Percentiles rank a stretch among this genome's conserved stretches.
Evolutionary conservation across 2,797 vertebrate species (phyloP).

Genomic region (Podargus strigoides): DNA sequence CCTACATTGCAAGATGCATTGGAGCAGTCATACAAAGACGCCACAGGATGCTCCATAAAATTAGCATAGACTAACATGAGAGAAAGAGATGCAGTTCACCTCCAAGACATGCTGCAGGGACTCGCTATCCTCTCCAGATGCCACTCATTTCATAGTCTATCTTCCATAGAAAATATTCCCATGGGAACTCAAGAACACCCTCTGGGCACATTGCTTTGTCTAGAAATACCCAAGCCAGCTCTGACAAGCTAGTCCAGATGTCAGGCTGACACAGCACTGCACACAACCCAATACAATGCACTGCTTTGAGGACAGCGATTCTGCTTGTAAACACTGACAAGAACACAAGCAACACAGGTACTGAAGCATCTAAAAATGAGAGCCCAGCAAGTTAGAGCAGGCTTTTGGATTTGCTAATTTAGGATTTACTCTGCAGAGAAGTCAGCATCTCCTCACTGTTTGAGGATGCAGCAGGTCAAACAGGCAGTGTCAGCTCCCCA

Average conservation of each 20-base stretch:
- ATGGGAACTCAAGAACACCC: constrained; percentile 7
- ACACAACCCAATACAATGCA: background rate
- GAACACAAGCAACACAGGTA: background rate
- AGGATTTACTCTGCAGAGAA: background rate
- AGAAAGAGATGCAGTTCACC: background rate
- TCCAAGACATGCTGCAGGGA: background rate
- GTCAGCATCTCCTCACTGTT: background rate
- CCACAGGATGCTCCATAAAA: background rate
- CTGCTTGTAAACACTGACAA: background rate
- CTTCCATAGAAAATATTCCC: background rate
- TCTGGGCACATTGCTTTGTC: constrained; percentile 1
- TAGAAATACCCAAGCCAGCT: constrained; percentile 37
- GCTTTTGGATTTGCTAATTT: background rate
- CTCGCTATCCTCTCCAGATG: background rate
- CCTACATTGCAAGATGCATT: background rate
- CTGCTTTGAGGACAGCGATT: background rate
- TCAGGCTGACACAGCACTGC: background rate
- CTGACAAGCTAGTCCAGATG: constrained; percentile 42
- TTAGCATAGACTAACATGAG: background rate
- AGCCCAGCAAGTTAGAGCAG: background rate
- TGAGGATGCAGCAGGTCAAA: background rate
- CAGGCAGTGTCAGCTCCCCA: background rate
- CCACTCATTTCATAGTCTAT: background rate
- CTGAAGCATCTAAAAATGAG: background rate
- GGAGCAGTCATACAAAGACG: background rate